Base-by-base conservation (phyloP, 1,140 invertebrate genomes). In the Sycobia sp. region DNA sequence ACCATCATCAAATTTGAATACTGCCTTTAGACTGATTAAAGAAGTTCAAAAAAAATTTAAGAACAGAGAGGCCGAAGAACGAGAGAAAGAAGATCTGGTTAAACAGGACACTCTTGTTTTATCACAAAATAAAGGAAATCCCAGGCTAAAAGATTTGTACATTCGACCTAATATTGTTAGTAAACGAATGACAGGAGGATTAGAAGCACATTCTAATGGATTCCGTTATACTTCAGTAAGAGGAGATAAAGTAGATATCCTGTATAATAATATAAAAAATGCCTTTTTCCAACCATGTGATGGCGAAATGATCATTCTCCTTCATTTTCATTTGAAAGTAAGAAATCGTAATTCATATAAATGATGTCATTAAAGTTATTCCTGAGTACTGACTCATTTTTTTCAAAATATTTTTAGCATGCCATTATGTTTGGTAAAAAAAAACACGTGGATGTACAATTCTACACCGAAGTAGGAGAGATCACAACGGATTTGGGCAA, bases 241-340 rank as follows among this genome's bases (percentile, higher is more conserved):
- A 70, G 97, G 97, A 10, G 97, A 99, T 74, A 99, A 99, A 87
- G 96, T 99, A 1, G 98, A 99, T 75, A 98, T 99, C 71, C 83
- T 99, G 18, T 99, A 99, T 76, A 99, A 99, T 83, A 99, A 99
- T 79, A 99, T 99, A 66, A 98, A 98, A 77, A 97, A 99, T 80
- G 97, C 98, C 7, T 98, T 99, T 83, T 99, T 98, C 82, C 97
- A 99, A 84, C 97, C 98, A 0, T 99, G 97, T 80, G 97, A 99
- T 82, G 93, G 95, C 61, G 98, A 99, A 85, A 99, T 99, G 96
- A 98, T 99, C 54, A 99, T 99, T 76, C 81, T 99, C 8, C 84
- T 99, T 46, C 98, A 99, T 86, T 99, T 99, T 77, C 95, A 99
- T 84, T 84, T 99, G 27, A 99, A 97, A 84, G 90, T 91, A 59